These are phyloP conservation scores for Heliopora coerulea DNA, from an alignment of 92 coral and sea anemone species.

Conservation along the genomic window DNA sequence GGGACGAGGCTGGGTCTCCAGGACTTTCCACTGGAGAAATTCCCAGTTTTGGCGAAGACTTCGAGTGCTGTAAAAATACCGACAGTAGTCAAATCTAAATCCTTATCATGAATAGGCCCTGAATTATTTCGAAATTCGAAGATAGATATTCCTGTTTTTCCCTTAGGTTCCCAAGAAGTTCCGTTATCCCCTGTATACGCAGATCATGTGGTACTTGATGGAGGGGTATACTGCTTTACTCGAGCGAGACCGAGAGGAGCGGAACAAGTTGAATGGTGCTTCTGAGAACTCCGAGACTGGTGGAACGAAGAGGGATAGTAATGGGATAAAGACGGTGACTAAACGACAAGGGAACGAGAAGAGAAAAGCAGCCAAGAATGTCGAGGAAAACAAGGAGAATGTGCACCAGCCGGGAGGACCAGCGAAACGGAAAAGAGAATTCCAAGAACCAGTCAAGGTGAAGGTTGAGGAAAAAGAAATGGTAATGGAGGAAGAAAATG, in stretches of 20 bases:
- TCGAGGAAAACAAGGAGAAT: constrained; percentile 50
- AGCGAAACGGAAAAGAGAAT: constrained; percentile 22
- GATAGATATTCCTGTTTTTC: too few species aligned
- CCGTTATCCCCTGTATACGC: constrained; percentile 81
- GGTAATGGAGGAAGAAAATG: constrained; percentile 44
- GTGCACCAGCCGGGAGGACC: constrained; percentile 1
- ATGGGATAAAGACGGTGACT: constrained; percentile 6
- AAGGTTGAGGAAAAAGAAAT: constrained; percentile 6
- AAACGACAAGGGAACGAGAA: constrained; percentile 5
- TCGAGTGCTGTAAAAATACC: too few species aligned
- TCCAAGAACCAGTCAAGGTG: not conserved
- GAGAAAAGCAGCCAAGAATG: constrained; percentile 34
- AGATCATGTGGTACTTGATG: constrained; percentile 93
- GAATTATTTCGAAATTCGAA: too few species aligned
- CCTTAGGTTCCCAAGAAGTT: constrained; percentile 99
- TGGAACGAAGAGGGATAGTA: constrained; percentile 21
- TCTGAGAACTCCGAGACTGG: constrained; percentile 19
- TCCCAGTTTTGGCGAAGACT: too few species aligned
- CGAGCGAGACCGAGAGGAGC: constrained; percentile 61
- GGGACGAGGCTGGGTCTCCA: too few species aligned
- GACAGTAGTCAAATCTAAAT: too few species aligned
- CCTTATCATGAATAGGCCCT: too few species aligned
- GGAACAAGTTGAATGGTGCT: constrained; percentile 27
- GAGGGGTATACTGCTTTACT: constrained; percentile 74
- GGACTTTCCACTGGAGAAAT: too few species aligned